Percentiles rank a stretch among this genome's conserved stretches.
Conservation (phyloP, 2,113 vertebrate species). For the Pimephales promelas region DNA sequence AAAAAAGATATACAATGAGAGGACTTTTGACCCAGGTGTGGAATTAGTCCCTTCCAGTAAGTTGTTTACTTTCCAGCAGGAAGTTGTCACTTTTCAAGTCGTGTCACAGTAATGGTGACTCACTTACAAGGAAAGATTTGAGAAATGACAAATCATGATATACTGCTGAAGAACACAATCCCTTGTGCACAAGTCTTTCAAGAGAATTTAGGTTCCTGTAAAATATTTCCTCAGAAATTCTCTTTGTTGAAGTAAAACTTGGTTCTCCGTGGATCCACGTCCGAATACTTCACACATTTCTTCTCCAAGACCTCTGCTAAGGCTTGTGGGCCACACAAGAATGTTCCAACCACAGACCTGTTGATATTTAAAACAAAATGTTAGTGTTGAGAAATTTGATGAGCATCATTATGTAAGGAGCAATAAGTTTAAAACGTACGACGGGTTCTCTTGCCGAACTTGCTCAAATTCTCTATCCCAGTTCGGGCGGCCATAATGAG, state of each 20-base stretch:
- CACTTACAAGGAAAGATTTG: background rate
- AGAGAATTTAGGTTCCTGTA: background rate
- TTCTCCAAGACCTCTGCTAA: conserved; percentile 80
- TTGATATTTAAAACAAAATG: background rate
- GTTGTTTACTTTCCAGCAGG: background rate
- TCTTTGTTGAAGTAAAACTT: conserved; percentile 96
- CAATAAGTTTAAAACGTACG: conserved; percentile 72
- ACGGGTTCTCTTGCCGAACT: conserved; percentile 82
- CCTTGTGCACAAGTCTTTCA: background rate
- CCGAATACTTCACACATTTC: conserved; percentile 83
- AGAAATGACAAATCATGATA: background rate
- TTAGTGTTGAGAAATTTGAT: background rate
- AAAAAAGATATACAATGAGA: background rate
- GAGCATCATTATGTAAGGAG: background rate
- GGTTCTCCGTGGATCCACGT: conserved; percentile 87
- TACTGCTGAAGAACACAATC: background rate
- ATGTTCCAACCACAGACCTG: conserved; percentile 86
- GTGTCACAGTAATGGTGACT: background rate
- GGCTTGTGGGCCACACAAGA: conserved; percentile 82
- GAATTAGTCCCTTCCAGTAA: background rate
- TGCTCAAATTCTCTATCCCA: conserved; percentile 88
- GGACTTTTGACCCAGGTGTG: background rate
- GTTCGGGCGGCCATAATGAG: conserved; percentile 84
- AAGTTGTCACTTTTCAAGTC: background rate
- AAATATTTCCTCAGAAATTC: conserved; percentile 81